Base-by-base conservation (phyloP, 2,888 invertebrate genomes). In the Apodemia zela region DNA sequence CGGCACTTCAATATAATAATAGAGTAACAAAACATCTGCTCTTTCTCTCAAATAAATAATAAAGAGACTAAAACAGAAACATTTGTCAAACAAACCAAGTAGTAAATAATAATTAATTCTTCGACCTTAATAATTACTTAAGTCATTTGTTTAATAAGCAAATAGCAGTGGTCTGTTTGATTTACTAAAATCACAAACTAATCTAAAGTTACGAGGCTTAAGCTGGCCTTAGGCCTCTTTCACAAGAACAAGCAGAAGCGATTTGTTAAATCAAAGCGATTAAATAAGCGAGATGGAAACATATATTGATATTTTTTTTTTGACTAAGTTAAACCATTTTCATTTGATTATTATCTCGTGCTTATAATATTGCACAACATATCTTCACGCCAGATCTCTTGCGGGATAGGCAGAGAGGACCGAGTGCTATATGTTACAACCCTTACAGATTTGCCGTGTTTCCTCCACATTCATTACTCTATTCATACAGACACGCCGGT, bases 171-270 rank as follows among this genome's bases (percentile, higher is more conserved):
- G 51, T 21, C 51, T 51, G 51, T 51, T 51, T 51, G 51, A 51
- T 51, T 51, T 51, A 51, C 51, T 51, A 51, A 51, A 51, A 51
- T 51, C 51, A 51, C 51, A 51, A 18, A 21, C 51, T 51, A 51
- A 51, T 51, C 11, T 4, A 51, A 51, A 51, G 18, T 51, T 51
- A 51, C 21, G 17, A 51, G 33, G 47, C 29, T 38, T 60, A 38
- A 47, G 15, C 17, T 38, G 25, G 21, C 21, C 4, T 21, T 18
- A 51, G 21, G 11, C 21, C 51, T 13, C 35, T 15, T 35, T 59
- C 62, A 35, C n/a, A 49, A 7, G 21, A 8, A 51, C 51, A 0
- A 51, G 51, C 21, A 21, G 13, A 10, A 51, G 51, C 51, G 51
- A 15, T 58, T 33, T 58, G 13, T 35, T 13, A 38, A 38, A 38